Evolutionary conservation across 35 echinoderm and acorn worm species (phyloP), one percentile per base, ranked within the genome.

Genomic region (Lytechinus pictus): DNA sequence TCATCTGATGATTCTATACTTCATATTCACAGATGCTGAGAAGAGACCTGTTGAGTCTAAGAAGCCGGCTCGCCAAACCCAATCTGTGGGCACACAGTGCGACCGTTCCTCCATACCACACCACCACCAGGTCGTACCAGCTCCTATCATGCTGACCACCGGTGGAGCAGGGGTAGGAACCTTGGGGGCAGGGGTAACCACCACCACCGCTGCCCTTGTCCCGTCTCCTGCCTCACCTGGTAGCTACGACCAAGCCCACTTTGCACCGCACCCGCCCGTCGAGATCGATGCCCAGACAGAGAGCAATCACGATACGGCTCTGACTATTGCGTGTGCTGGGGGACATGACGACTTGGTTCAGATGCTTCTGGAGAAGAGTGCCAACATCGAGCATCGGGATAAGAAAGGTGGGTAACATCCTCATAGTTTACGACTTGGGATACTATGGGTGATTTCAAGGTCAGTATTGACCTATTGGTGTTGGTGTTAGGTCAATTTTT

Each of bases 271-370:
- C 95, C 97, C 97, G 13, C 97, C 98, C 4, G 98, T 99, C 14
- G 98, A 99, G 92, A 96, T 99, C 92, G 98, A 99, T 55, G 98
- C 98, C 27, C 98, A 98, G 94, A 99, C 98, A 14, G 98, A 99
- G 95, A 99, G 98, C 86, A 99, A 99, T 94, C 98, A 99, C 71
- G 98, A 99, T 93, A 99, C 98, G 51, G 98, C 98, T 28, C 87
- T 99, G 94, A 99, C 98, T 12, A 96, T 99, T 19, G 97, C 98
- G 29, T 99, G 98, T 66, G 98, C 98, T 0, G 97, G 98, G 54
- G 98, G 98, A 10, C 97, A 99, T 54, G 97, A 99, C 52, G 98
- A 99, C 27, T 61, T 99, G 24, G 97, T 99, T 2, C 95, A 97
- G 71, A 96, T 99, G 95, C 91, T 99, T 13, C 89, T 99, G 29